phyloP scores from a whole-genome alignment of 2,888 invertebrate species.

The Alcis repandata region DNA sequence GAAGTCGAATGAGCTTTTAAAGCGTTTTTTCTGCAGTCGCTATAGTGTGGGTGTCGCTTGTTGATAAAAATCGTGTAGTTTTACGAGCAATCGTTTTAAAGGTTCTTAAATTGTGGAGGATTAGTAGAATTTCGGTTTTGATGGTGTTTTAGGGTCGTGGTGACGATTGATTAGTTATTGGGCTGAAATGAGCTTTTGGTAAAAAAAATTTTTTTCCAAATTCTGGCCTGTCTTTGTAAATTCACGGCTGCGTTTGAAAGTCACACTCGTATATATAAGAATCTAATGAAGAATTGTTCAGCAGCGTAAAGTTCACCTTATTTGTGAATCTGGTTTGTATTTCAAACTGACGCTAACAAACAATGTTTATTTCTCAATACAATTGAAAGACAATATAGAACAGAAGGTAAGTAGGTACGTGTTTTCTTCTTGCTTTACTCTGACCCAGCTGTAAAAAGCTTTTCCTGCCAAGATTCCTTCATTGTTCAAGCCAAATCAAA shows the following conservation, averaged over 20 bases:
- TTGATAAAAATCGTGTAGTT: conserved; percentile 33
- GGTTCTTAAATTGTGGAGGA: conserved; percentile 20
- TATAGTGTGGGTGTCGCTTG: conserved; percentile 43
- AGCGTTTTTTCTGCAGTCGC: conserved; percentile 50
- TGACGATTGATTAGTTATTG: background rate
- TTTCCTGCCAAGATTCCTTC: background rate
- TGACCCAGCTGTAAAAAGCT: background rate
- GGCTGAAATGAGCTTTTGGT: background rate
- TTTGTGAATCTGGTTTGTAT: too few species aligned
- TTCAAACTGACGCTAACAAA: too few species aligned
- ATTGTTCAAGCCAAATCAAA: conserved; percentile 28
- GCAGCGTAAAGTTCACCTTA: too few species aligned
- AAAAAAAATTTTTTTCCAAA: background rate
- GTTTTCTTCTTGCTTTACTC: too few species aligned
- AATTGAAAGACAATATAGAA: too few species aligned
- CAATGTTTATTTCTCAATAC: too few species aligned
- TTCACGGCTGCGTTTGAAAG: too few species aligned
- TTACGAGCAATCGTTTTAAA: conserved; percentile 35
- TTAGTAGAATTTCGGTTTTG: conserved; percentile 15
- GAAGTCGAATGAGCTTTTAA: conserved; percentile 60
- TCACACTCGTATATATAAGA: too few species aligned
- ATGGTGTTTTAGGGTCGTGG: conserved; percentile 3
- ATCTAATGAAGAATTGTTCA: too few species aligned
- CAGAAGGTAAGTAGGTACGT: too few species aligned
- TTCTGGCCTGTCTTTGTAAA: too few species aligned